Conservation (phyloP, 2,888 invertebrate genomes). For the Deilephila elpenor region DNA sequence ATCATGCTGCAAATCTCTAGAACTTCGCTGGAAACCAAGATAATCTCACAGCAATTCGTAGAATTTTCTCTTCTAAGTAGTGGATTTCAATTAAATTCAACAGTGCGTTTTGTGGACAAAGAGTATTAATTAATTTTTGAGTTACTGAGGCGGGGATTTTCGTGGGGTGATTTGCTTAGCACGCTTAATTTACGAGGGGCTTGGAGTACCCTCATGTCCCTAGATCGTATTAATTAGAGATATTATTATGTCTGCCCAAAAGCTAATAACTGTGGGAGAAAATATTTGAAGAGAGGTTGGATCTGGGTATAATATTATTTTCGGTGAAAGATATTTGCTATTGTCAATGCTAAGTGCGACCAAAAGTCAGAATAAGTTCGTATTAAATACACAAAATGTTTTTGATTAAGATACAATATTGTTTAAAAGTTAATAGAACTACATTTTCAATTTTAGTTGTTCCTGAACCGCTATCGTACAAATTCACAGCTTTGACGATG, state of each 20-base stretch:
- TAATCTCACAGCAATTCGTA: conserved; percentile 37
- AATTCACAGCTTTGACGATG: too few species aligned
- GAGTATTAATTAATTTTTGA: conserved; percentile 20
- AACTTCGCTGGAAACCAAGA: conserved; percentile 31
- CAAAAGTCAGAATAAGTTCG: neutral
- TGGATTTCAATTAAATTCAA: conserved; percentile 15
- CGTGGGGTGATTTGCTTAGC: conserved; percentile 1
- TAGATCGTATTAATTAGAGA: conserved; percentile 4
- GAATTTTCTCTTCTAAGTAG: conserved; percentile 11
- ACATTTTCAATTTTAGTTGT: too few species aligned
- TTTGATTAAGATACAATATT: too few species aligned
- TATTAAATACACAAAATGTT: too few species aligned
- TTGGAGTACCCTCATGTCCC: neutral
- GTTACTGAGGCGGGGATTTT: neutral
- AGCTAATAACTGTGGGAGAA: conserved; percentile 1
- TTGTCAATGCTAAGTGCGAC: neutral
- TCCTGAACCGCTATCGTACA: too few species aligned
- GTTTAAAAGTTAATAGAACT: too few species aligned
- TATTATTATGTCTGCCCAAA: conserved; percentile 14
- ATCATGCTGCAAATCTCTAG: conserved; percentile 32
- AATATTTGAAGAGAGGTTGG: too few species aligned
- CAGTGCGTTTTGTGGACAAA: conserved; percentile 10
- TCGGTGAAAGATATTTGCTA: neutral
- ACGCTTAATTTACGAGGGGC: conserved; percentile 15
- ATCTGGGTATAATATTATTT: neutral